Conservation (phyloP, 2,888 invertebrate genomes). For the Glomeris marginata region DNA sequence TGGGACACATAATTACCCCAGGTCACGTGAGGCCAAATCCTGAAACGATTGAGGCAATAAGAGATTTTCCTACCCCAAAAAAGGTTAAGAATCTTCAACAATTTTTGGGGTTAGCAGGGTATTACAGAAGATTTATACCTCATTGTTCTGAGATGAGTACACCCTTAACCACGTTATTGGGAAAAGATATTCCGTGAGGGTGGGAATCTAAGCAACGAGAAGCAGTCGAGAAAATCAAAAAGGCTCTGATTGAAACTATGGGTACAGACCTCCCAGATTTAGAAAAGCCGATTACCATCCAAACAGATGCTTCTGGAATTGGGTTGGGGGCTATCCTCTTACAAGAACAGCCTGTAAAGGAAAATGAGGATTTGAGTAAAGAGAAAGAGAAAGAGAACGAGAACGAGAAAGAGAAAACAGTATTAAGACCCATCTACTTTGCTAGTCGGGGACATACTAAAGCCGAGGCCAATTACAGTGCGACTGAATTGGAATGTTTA, state of each 20-base stretch:
- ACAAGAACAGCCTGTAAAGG: slow-evolving; percentile 19
- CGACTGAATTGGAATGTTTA: slow-evolving; percentile 30
- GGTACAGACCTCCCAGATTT: slow-evolving; percentile 20
- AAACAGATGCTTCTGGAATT: slow-evolving; percentile 20
- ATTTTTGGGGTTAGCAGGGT: slow-evolving; percentile 12
- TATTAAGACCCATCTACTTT: slow-evolving; percentile 19
- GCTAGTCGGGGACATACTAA: slow-evolving; percentile 17
- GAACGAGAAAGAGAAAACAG: too few species aligned
- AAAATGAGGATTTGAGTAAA: too few species aligned
- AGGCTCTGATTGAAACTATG: slow-evolving; percentile 10
- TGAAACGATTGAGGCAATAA: slow-evolving; percentile 2
- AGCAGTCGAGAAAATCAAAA: slow-evolving; percentile 11
- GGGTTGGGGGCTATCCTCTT: slow-evolving; percentile 22
- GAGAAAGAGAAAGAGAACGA: too few species aligned
- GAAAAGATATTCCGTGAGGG: slow-evolving; percentile 8
- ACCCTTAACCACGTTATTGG: slow-evolving; percentile 14
- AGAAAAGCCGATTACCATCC: slow-evolving; percentile 18
- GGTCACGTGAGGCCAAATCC: too few species aligned
- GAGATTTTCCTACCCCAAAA: slow-evolving; percentile 13
- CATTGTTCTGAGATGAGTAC: slow-evolving; percentile 9
- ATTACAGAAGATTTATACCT: slow-evolving; percentile 14
- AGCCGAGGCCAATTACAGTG: slow-evolving; percentile 28
- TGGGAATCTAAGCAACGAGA: slow-evolving; percentile 15
- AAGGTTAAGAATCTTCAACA: slow-evolving; percentile 5
- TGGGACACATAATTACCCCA: neutral